phyloP scores from a whole-genome alignment of 2,797 vertebrate species.

The Channa striata region DNA sequence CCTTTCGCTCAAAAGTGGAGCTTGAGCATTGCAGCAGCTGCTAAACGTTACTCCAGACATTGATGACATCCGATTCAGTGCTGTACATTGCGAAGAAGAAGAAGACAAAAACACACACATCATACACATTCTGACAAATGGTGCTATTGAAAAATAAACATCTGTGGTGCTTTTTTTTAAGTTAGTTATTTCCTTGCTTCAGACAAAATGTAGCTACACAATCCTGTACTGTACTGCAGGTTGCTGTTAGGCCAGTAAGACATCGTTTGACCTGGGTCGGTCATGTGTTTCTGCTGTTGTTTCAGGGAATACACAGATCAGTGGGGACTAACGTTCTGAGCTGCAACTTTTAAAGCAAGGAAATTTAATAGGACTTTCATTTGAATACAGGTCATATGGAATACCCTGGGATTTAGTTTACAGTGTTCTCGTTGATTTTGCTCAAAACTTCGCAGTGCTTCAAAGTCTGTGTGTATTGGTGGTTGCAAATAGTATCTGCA shows the following conservation, averaged over 20 bases:
- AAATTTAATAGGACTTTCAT: conserved; percentile 40
- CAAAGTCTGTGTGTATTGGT: conserved; percentile 52
- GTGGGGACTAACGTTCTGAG: conserved; percentile 47
- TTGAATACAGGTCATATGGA: conserved; percentile 46
- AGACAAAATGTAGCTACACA: conserved; percentile 80
- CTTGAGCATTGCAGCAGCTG: conserved; percentile 72
- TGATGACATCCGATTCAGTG: conserved; percentile 65
- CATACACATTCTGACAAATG: conserved; percentile 81
- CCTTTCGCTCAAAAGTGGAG: conserved; percentile 59
- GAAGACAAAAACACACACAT: conserved; percentile 67
- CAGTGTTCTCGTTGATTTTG: conserved; percentile 23
- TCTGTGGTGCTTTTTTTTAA: conserved; percentile 81
- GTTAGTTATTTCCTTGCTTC: conserved; percentile 74
- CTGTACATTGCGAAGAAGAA: conserved; percentile 78
- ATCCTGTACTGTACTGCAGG: conserved; percentile 74
- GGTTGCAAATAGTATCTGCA: conserved; percentile 61
- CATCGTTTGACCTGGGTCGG: conserved; percentile 8
- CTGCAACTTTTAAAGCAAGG: conserved; percentile 51
- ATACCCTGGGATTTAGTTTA: conserved; percentile 45
- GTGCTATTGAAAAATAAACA: conserved; percentile 84
- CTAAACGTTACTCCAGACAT: conserved; percentile 62
- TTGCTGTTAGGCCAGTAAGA: conserved; percentile 40
- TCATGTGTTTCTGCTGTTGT: conserved; percentile 42
- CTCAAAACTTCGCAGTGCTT: conserved; percentile 47
- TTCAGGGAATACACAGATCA: conserved; percentile 69